A percentile compares a stretch with the other conserved stretches of the same genome.
Conservation (phyloP, 2,113 vertebrate species). For the Coracopsis vasa region DNA sequence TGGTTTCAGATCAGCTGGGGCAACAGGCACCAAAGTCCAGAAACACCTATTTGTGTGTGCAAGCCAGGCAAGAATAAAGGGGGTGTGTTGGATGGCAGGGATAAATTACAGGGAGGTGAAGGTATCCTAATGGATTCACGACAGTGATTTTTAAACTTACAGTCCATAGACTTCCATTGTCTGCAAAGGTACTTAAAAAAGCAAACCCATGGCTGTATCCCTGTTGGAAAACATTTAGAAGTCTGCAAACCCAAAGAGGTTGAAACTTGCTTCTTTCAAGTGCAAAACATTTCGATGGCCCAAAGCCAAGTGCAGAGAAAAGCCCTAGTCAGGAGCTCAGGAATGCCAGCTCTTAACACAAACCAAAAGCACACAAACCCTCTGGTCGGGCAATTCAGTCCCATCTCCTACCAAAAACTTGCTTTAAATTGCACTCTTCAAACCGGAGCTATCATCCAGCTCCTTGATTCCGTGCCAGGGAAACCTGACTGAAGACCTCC, state of each 20-base stretch:
- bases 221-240: not conserved
- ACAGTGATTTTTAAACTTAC: not conserved
- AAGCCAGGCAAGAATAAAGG: not conserved
- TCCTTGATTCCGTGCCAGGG: not conserved
- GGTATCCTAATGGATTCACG: not conserved
- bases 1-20: not conserved
- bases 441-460: not conserved
- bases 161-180: not conserved
- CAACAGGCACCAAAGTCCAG: not conserved
- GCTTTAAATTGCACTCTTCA: not conserved
- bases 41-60: not conserved
- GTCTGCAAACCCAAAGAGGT: not conserved
- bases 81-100: not conserved
- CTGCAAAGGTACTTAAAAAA: not conserved
- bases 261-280: slow-evolving; percentile 40
- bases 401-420: not conserved
- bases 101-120: not conserved
- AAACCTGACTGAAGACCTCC: not conserved
- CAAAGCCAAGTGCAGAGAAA: slow-evolving; percentile 28
- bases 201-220: not conserved
- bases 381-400: not conserved
- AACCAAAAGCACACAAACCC: slow-evolving; percentile 14
- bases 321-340: slow-evolving; percentile 14
- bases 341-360: slow-evolving; percentile 47
- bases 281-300: slow-evolving; percentile 19